phyloP scores from a whole-genome alignment of 2,113 vertebrate genomes.

The Brienomyrus longianalis region DNA sequence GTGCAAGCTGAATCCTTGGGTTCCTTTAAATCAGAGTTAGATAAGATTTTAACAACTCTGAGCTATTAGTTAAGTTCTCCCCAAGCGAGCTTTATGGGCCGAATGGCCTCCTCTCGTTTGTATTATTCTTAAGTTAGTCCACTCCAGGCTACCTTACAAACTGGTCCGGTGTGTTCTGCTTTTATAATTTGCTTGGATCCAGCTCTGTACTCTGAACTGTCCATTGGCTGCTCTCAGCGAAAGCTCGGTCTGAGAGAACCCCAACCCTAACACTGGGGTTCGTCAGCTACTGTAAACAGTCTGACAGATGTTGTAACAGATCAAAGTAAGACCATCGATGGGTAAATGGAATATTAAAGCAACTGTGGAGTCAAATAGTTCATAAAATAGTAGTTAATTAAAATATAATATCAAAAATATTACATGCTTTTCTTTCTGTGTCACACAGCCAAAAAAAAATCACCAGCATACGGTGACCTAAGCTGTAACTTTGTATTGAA shows the following conservation, averaged over 20 bases:
- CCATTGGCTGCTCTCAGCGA: neutral
- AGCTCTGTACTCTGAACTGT: neutral
- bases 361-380: neutral
- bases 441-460: neutral
- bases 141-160: neutral
- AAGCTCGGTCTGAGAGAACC: neutral
- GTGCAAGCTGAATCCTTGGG: no score
- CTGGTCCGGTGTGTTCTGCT: neutral
- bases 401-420: neutral
- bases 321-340: neutral
- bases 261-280: neutral
- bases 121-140: no score
- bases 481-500: neutral
- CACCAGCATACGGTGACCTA: neutral
- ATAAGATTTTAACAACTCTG: no score
- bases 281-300: neutral
- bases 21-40: no score
- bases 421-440: neutral
- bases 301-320: neutral
- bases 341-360: neutral
- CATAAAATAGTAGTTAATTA: neutral
- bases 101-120: no score
- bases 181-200: neutral
- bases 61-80: no score
- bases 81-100: no score